phyloP scores from a whole-genome alignment of 2,888 invertebrate species.

The Troides aeacus region DNA sequence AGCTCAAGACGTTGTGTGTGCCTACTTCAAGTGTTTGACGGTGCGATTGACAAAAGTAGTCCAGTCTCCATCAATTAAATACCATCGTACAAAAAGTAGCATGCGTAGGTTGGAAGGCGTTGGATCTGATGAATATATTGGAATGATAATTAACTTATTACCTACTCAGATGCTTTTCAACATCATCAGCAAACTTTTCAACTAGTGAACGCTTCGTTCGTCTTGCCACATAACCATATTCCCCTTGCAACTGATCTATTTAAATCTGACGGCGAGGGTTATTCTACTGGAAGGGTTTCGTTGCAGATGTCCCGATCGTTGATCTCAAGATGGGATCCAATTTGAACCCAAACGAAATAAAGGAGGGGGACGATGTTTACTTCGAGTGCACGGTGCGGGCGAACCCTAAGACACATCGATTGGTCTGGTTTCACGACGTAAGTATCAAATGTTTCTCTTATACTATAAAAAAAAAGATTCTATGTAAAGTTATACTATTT shows the following conservation, averaged over 20 bases:
- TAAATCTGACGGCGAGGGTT: not conserved
- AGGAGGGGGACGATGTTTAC: constrained; percentile 94
- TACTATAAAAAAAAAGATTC: not conserved
- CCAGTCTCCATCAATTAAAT: too few species aligned
- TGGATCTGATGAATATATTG: too few species aligned
- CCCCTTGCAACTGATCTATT: not conserved
- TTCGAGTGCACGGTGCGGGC: constrained; percentile 92
- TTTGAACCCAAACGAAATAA: constrained; percentile 91
- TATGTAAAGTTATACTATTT: not conserved
- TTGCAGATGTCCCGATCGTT: constrained; percentile 89
- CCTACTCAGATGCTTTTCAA: too few species aligned
- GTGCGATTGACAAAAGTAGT: too few species aligned
- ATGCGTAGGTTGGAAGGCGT: too few species aligned
- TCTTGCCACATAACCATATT: not conserved
- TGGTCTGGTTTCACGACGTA: constrained; percentile 91
- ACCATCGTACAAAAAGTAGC: too few species aligned
- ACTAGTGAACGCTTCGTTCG: not conserved
- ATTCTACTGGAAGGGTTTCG: constrained; percentile 34
- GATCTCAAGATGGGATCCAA: constrained; percentile 91
- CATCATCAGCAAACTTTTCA: too few species aligned
- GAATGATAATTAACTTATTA: too few species aligned
- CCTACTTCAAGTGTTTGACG: too few species aligned
- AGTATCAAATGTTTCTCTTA: constrained; percentile 39
- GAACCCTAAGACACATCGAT: constrained; percentile 90
- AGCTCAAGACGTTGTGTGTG: too few species aligned